Evolutionary conservation across 2,888 invertebrate genomes (phyloP), one percentile per base, ranked within the genome.

Genomic region (Leuctra nigra): DNA sequence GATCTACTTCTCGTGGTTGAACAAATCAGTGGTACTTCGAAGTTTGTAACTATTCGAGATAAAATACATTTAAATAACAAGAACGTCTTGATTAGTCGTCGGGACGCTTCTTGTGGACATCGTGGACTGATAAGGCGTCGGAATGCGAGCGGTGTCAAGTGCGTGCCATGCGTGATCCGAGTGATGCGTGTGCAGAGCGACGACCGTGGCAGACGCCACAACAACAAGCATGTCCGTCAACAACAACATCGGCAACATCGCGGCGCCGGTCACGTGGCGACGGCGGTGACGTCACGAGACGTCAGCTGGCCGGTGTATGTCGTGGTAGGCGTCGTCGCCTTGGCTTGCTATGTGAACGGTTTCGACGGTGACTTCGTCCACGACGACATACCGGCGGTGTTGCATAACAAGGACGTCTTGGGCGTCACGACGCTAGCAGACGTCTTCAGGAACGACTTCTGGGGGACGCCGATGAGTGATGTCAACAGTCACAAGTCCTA

Each of bases 401-500:
- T 84, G 67, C 78, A 83, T 61, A 92, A 91, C 72, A 80, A 81
- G 67, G 91, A 92, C 72, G 91, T 91, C 61, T 78, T 82, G 50
- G 89, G 85, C 1, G 75, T 77, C 54, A 84, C 79, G 61, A 73
- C 81, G 25, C 70, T 86, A 65, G 68, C 75, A 61, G 77, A 78
- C 65, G 76, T 87, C 65, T 82, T 88, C 67, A 75, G 76, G 65
- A 86, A 90, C 70, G 92, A 92, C 73, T 92, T 91, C 71, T 92
- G 91, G 92, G 91, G 91, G n/a, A 87, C 84, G 55, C 84, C 87
- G 29, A 89, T 92, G 87, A 78, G 81, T n/a, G 86, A 88, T 67
- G 74, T 82, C 54, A 79, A 78, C 68, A 91, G 90, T 66, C 92
- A 91, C 74, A 91, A 91, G 76, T 90, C 90, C 54, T 91, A 91